Conservation (phyloP, 2,113 vertebrate species). For the Hemicordylus capensis region DNA sequence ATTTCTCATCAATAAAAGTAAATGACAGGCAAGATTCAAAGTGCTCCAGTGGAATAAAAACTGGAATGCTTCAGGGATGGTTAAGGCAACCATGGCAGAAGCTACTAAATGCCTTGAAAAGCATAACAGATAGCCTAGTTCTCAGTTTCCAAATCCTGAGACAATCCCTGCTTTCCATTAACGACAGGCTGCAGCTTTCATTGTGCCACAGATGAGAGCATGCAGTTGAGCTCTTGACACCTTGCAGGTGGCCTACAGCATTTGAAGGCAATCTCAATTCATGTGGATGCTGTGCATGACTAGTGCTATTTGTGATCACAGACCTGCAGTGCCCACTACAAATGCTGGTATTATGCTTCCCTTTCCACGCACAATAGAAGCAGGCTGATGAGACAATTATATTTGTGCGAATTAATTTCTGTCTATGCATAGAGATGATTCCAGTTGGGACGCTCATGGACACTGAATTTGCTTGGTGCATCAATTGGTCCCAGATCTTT, state of each 20-base stretch:
- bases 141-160: background rate
- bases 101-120: background rate
- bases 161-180: background rate
- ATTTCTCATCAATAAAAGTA: background rate
- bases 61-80: background rate
- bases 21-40: background rate
- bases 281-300: constrained; percentile 26
- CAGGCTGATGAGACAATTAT: background rate
- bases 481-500: background rate
- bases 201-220: background rate
- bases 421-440: background rate
- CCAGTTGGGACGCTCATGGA: background rate
- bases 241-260: background rate
- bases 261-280: constrained; percentile 23
- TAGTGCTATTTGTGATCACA: background rate
- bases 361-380: background rate
- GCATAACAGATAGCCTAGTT: background rate
- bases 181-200: constrained; percentile 14
- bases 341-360: background rate
- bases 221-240: constrained; percentile 16
- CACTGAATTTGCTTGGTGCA: background rate
- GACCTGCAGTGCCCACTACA: background rate
- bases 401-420: background rate
- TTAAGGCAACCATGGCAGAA: background rate
- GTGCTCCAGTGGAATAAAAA: background rate